Evolutionary conservation across 2,797 vertebrate genomes (phyloP).

Genomic region (Phalanger gymnotis): DNA sequence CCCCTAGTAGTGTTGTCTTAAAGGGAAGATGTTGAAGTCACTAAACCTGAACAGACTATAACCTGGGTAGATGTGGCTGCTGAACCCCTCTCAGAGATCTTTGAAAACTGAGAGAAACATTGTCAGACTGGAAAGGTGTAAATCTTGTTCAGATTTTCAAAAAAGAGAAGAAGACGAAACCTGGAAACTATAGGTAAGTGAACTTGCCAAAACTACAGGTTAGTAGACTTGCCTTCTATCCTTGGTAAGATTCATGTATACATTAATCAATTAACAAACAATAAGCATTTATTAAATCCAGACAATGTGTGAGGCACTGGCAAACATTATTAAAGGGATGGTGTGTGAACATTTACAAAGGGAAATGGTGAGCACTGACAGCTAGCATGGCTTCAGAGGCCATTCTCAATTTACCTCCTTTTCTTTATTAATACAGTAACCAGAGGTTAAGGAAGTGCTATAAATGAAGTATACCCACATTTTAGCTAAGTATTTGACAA

Average conservation of each 20-base stretch:
- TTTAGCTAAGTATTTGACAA: background rate
- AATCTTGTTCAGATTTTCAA: background rate
- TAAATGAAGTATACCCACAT: background rate
- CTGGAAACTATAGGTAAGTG: background rate
- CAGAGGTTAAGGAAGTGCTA: background rate
- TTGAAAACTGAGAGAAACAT: background rate
- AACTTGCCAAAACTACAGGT: background rate
- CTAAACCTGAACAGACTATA: background rate
- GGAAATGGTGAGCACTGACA: background rate
- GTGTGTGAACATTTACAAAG: background rate
- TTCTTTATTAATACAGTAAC: background rate
- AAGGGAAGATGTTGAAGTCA: background rate
- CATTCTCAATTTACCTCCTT: background rate
- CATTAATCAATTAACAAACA: background rate
- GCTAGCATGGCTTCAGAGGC: background rate
- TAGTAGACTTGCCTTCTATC: background rate
- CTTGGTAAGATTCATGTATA: background rate
- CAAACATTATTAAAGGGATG: background rate
- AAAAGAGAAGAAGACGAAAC: background rate
- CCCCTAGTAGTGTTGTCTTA: too few relatives aligned
- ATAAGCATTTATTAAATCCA: background rate
- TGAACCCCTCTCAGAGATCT: background rate
- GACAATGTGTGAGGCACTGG: background rate
- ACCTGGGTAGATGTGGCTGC: background rate
- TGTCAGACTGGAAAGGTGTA: background rate